Conservation (phyloP, 1,140 invertebrate genomes). For the Calliphora vicina region DNA sequence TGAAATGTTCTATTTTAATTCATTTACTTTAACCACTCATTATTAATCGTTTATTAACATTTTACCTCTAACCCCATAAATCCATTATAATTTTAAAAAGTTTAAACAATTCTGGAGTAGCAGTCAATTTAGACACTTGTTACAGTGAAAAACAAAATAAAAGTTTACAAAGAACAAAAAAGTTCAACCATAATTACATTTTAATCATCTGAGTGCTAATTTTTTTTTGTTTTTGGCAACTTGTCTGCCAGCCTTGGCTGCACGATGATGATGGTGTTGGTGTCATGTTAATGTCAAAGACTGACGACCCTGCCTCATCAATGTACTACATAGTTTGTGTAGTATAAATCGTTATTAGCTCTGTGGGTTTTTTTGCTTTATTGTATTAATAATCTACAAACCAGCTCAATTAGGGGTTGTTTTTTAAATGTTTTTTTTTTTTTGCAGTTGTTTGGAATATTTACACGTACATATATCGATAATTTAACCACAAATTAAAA, state of each 20-base stretch:
- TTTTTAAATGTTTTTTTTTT: too few species aligned
- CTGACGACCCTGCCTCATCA: not conserved
- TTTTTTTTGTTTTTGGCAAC: conserved; percentile 1
- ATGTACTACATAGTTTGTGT: not conserved
- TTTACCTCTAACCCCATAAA: not conserved
- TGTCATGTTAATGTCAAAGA: conserved; percentile 11
- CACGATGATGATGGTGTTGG: not conserved
- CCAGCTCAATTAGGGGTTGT: conserved; percentile 15
- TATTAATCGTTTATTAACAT: not conserved
- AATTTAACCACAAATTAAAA: conserved; percentile 1
- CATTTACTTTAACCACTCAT: not conserved
- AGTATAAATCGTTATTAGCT: not conserved
- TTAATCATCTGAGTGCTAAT: not conserved
- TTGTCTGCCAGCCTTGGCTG: not conserved
- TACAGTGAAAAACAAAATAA: not conserved
- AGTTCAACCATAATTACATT: conserved; percentile 6
- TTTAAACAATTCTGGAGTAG: not conserved
- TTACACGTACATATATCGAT: not conserved
- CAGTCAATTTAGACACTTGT: not conserved
- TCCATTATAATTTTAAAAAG: not conserved
- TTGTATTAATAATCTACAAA: not conserved
- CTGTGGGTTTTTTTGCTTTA: not conserved
- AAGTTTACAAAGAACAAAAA: not conserved
- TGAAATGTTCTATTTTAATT: too few species aligned
- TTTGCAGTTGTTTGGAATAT: conserved; percentile 6